Base-by-base conservation (phyloP, 2,797 vertebrate genomes). In the Gymnopithys bicolor region DNA sequence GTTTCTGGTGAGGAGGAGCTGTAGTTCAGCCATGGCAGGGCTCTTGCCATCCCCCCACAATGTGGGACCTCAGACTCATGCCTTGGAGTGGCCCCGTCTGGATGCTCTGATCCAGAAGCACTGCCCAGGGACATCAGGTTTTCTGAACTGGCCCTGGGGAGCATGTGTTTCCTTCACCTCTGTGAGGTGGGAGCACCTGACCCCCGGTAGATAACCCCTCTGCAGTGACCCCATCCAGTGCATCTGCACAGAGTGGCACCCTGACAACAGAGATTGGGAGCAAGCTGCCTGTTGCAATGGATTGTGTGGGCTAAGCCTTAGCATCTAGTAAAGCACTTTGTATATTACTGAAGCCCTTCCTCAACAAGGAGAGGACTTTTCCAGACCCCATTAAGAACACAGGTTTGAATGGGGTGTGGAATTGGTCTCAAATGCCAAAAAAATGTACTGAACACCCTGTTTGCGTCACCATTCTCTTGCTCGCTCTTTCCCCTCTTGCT, bases 41-140 rank as follows among this genome's bases (percentile, higher is more conserved):
- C 32, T 75, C 49, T 51, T 32, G 53, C 46, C 12, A 13, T 30
- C 25, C 23, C 25, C 1, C 25, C 18, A 15, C 2, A 1, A 73
- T 68, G 39, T 23, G 58, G 46, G 30, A 63, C 11, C 63, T 23
- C 19, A 15, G 24, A 28, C 4, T 32, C 17, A 48, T 41, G 41
- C 14, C 27, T 46, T 67, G 60, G 55, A 39, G 10, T 6, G 35
- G 16, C 19, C 62, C 37, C 1, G 0, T 66, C 70, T 84, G 74
- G 46, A 32, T 1, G 1, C n/a, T 67, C 27, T 71, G 53, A 23
- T 22, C 19, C 35, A 68, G 58, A 30, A 37, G 30, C 17, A 2
- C 52, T 73, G 33, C 19, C 33, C 51, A 18, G 37, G n/a, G 19
- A 7, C 49, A 33, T 11, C 0, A 0, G 7, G 6, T 3, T 37